Conservation (phyloP, 2,888 invertebrate genomes). For the Euspilapteryx auroguttella region DNA sequence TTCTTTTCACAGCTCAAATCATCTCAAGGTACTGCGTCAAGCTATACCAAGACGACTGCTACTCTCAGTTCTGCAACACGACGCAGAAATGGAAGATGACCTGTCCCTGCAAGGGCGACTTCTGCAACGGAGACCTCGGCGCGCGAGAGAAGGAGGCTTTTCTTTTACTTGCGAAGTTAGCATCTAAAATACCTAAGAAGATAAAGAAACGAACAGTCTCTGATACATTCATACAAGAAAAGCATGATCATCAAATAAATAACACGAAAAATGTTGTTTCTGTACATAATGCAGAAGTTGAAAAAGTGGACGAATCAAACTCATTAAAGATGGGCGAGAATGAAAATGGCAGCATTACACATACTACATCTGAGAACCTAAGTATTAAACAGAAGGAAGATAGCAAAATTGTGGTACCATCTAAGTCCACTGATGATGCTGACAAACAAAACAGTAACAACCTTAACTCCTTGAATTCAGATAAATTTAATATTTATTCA, state of each 20-base stretch:
- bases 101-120: conserved; percentile 41
- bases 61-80: conserved; percentile 38
- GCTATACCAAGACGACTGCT: conserved; percentile 48
- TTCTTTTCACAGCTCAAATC: conserved; percentile 22
- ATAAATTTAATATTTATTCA: too few species aligned
- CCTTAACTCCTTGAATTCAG: too few species aligned
- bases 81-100: conserved; percentile 41
- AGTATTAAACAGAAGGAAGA: too few species aligned
- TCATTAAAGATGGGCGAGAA: too few species aligned
- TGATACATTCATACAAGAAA: background rate
- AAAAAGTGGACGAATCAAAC: too few species aligned
- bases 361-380: too few species aligned
- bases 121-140: conserved; percentile 40
- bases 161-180: conserved; percentile 17
- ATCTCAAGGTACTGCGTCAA: conserved; percentile 47
- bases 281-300: too few species aligned
- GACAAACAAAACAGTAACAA: too few species aligned
- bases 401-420: too few species aligned
- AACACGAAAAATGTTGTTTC: too few species aligned
- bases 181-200: conserved; percentile 13
- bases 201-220: conserved; percentile 1
- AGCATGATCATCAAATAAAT: background rate
- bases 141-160: conserved; percentile 36
- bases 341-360: too few species aligned
- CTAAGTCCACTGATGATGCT: too few species aligned